phyloP scores from a whole-genome alignment of 2,888 invertebrate species.

The Troilus luridus region DNA sequence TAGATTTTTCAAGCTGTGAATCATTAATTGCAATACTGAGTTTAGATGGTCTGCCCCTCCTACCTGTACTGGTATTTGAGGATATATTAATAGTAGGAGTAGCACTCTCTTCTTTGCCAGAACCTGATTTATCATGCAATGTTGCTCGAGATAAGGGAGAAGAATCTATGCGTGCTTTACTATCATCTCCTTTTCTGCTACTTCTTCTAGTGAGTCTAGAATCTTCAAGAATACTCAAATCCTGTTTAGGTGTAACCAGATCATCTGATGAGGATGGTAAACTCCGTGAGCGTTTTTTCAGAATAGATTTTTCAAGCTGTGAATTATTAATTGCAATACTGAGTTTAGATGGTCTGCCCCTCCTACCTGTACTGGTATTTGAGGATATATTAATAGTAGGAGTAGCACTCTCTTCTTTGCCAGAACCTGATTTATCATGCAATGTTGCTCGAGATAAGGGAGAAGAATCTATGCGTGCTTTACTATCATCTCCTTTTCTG shows the following conservation, averaged over 20 bases:
- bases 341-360: not conserved
- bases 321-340: not conserved
- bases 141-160: not conserved
- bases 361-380: not conserved
- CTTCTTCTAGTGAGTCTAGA: not conserved
- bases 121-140: not conserved
- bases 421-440: not conserved
- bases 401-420: not conserved
- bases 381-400: not conserved
- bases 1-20: not conserved
- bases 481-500: not conserved
- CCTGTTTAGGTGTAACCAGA: not conserved
- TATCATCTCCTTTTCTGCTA: not conserved
- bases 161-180: not conserved
- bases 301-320: not conserved
- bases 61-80: not conserved
- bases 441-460: not conserved
- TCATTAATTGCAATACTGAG: not conserved
- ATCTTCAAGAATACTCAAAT: not conserved
- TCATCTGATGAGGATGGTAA: not conserved
- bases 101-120: not conserved
- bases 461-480: not conserved
- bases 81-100: not conserved
- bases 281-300: not conserved
- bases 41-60: not conserved